phyloP scores from a whole-genome alignment of 2,113 vertebrate species.

The Dinomys branickii region DNA sequence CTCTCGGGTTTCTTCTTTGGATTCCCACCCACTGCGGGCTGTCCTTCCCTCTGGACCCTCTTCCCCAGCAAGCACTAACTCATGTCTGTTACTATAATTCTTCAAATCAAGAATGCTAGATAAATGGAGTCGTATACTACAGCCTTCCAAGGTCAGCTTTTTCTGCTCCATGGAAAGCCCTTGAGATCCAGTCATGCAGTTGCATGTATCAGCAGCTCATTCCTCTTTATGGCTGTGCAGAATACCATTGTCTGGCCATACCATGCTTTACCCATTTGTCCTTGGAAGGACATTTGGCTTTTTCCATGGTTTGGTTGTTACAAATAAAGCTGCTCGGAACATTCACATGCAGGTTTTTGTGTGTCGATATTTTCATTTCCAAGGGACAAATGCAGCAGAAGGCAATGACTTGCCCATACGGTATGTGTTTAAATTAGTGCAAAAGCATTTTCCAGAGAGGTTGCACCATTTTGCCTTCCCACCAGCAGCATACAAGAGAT shows the following conservation, averaged over 20 bases:
- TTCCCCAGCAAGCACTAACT: not conserved
- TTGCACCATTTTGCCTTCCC: not conserved
- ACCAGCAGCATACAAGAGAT: not conserved
- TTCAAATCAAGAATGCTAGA: not conserved
- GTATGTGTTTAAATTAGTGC: not conserved
- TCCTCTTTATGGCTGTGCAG: not conserved
- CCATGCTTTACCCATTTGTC: not conserved
- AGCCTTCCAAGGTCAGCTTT: not conserved
- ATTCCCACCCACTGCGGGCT: not conserved
- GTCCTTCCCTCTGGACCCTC: not conserved
- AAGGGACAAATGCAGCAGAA: not conserved
- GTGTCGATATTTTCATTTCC: not conserved
- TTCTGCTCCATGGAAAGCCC: not conserved
- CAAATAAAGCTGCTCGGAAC: not conserved
- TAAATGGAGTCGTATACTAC: not conserved
- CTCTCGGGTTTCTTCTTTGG: not conserved
- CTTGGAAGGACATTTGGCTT: not conserved
- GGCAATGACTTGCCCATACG: fast-evolving
- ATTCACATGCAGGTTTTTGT: not conserved
- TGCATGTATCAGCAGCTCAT: fast-evolving
- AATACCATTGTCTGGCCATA: too few species aligned
- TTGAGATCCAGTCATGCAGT: fast-evolving
- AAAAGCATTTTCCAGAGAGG: not conserved
- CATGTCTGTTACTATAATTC: not conserved
- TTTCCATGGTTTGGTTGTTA: not conserved